phyloP scores from a whole-genome alignment of 1,140 invertebrate genomes.

The Drosophila littoralis region DNA sequence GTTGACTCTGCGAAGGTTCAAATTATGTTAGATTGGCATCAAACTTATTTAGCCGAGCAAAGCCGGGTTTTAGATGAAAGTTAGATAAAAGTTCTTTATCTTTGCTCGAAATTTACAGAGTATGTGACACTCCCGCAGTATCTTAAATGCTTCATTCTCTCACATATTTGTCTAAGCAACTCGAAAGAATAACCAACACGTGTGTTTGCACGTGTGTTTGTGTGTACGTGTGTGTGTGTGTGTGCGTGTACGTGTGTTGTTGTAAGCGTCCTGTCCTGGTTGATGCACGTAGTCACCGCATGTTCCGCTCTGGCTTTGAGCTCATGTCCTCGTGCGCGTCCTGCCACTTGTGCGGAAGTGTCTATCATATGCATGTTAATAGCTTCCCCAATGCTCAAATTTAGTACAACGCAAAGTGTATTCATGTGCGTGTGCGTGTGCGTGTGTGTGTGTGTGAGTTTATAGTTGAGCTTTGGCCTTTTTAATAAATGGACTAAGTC shows the following conservation, averaged over 20 bases:
- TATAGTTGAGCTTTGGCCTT: conserved; percentile 13
- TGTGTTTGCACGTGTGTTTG: conserved; percentile 4
- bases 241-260: conserved; percentile 16
- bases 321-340: conserved; percentile 42
- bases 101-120: conserved; percentile 2
- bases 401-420: conserved; percentile 15
- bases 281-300: conserved; percentile 68
- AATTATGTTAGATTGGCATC: no score
- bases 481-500: conserved; percentile 7
- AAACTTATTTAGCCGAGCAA: no score
- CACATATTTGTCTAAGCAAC: conserved; percentile 23
- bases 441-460: conserved; percentile 2
- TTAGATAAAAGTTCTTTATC: neutral
- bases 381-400: conserved; percentile 45
- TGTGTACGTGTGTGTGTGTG: conserved; percentile 1
- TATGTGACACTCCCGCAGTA: conserved; percentile 29
- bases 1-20: no score
- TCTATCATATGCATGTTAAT: conserved; percentile 82
- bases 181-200: conserved; percentile 40
- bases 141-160: conserved; percentile 18
- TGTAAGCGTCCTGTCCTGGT: conserved; percentile 25
- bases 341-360: conserved; percentile 75
- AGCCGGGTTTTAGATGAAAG: no score
- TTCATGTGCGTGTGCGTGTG: neutral
- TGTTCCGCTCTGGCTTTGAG: conserved; percentile 55